Conservation (phyloP, 2,888 invertebrate species). For the Cantharis rufa region DNA sequence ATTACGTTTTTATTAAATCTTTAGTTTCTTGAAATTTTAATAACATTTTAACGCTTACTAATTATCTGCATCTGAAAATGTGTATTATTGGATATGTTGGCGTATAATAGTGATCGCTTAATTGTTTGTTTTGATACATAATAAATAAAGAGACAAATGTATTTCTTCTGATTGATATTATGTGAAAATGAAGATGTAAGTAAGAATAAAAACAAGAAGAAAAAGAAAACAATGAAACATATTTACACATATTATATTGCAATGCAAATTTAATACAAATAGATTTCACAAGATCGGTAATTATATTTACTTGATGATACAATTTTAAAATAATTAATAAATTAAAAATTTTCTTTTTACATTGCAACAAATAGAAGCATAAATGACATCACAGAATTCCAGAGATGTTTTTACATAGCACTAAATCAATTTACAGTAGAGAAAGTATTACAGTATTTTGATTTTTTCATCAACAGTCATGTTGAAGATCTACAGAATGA, state of each 20-base stretch:
- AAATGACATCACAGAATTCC: slow-evolving; percentile 37
- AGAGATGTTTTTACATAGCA: slow-evolving; percentile 30
- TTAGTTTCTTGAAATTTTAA: too few relatives aligned
- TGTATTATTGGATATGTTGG: too few relatives aligned
- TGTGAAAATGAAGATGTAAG: too few relatives aligned
- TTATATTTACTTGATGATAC: slow-evolving; percentile 8
- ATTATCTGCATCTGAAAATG: too few relatives aligned
- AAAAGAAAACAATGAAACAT: slow-evolving; percentile 5
- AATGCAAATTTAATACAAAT: slow-evolving; percentile 31
- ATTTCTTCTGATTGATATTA: too few relatives aligned
- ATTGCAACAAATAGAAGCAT: slow-evolving; percentile 26
- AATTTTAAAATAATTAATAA: slow-evolving; percentile 12
- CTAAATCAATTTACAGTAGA: slow-evolving; percentile 21
- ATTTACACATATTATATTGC: slow-evolving; percentile 32
- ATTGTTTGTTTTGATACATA: too few relatives aligned
- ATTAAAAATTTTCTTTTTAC: slow-evolving; percentile 14
- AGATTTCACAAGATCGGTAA: slow-evolving; percentile 19
- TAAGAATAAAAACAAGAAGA: not conserved
- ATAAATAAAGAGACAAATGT: too few relatives aligned
- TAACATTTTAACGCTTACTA: too few relatives aligned
- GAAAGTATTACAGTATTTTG: slow-evolving; percentile 15
- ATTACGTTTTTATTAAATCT: too few relatives aligned
- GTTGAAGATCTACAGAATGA: slow-evolving; percentile 14
- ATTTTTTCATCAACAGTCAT: slow-evolving; percentile 11
- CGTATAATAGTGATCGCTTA: too few relatives aligned